Conservation (phyloP, 2,888 invertebrate species). For the Sarcophaga variegata region DNA sequence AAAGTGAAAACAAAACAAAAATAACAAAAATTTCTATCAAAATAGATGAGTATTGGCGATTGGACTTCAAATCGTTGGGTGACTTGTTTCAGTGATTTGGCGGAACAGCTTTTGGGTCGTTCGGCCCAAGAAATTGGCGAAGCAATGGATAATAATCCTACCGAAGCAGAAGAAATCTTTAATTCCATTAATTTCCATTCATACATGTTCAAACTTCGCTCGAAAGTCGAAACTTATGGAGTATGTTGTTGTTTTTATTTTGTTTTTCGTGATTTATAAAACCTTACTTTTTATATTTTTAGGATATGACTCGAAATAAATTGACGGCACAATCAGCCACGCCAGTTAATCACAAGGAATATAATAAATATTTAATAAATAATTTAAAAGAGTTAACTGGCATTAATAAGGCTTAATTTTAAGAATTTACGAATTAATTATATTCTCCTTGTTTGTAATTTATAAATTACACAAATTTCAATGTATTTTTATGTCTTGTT, state of each 20-base stretch:
- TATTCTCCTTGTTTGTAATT: slow-evolving; percentile 11
- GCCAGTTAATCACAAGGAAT: slow-evolving; percentile 89
- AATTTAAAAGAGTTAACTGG: slow-evolving; percentile 87
- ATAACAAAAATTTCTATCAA: background rate
- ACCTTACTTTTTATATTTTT: slow-evolving; percentile 25
- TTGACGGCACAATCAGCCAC: slow-evolving; percentile 87
- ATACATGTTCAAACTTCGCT: slow-evolving; percentile 91
- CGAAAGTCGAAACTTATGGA: slow-evolving; percentile 95
- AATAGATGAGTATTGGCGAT: slow-evolving; percentile 92
- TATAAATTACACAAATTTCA: slow-evolving; percentile 45
- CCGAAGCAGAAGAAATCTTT: slow-evolving; percentile 87
- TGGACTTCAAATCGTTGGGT: slow-evolving; percentile 94
- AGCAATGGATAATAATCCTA: slow-evolving; percentile 86
- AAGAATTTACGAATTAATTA: slow-evolving; percentile 14
- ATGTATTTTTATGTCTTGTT: slow-evolving; percentile 43
- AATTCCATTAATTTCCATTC: slow-evolving; percentile 89
- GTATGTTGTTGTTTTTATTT: slow-evolving; percentile 83
- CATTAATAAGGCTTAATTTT: slow-evolving; percentile 79
- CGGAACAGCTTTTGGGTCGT: slow-evolving; percentile 89
- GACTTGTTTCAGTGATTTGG: slow-evolving; percentile 93
- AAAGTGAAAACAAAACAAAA: background rate
- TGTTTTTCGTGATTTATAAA: background rate
- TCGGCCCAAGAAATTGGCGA: slow-evolving; percentile 90
- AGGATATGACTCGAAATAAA: slow-evolving; percentile 85
- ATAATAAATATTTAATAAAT: slow-evolving; percentile 87